Conservation (phyloP, 2,797 vertebrate genomes). For the Anomalospiza imberbis region DNA sequence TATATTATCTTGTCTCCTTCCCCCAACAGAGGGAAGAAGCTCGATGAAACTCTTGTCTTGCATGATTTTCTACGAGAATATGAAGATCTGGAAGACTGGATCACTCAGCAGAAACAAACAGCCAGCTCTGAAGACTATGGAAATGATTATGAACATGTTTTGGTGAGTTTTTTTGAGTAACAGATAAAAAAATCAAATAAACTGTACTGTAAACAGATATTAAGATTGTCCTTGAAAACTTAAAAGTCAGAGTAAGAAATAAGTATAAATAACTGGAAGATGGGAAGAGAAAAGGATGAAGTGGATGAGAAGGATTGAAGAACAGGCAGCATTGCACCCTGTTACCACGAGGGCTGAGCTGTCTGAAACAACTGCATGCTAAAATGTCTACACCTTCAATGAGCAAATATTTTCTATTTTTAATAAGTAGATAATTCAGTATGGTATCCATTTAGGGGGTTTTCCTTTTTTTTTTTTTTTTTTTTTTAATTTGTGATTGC, state of each 20-base stretch:
- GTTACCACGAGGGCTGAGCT: background rate
- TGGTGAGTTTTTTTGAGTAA: conserved; percentile 72
- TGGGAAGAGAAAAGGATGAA: background rate
- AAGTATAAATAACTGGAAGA: background rate
- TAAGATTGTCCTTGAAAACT: background rate
- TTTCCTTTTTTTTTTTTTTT: background rate
- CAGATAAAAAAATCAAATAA: background rate
- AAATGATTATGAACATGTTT: conserved; percentile 78
- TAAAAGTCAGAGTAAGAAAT: background rate
- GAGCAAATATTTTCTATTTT: background rate
- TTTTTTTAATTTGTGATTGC: background rate
- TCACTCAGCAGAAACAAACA: conserved; percentile 76
- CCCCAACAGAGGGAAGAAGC: conserved; percentile 54
- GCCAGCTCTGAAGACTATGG: conserved; percentile 78
- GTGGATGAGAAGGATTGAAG: background rate
- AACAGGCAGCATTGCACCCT: background rate
- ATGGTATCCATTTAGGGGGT: background rate
- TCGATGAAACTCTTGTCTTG: conserved; percentile 80
- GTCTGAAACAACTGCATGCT: background rate
- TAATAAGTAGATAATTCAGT: background rate
- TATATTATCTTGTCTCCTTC: background rate
- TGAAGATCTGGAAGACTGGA: conserved; percentile 83
- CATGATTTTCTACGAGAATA: conserved; percentile 83
- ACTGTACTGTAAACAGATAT: background rate
- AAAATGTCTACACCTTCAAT: background rate